Conservation (phyloP, 2,113 vertebrate species). For the Calonectris borealis region DNA sequence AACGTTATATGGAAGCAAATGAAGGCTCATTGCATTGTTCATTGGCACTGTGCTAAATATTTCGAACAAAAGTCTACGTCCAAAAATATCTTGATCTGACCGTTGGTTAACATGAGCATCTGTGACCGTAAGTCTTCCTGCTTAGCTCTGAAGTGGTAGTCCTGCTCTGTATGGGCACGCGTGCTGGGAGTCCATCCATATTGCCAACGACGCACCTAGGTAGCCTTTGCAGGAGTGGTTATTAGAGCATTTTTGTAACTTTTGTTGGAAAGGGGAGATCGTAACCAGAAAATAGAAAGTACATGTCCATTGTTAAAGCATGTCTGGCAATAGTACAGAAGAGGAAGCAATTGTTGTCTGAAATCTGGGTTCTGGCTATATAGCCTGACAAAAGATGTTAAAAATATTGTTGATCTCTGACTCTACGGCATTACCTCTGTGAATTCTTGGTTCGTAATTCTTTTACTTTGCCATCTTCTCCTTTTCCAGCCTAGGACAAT, state of each 20-base stretch:
- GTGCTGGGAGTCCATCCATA: fast-evolving
- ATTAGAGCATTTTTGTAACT: not conserved
- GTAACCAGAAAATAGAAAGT: not conserved
- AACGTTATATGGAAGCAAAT: not conserved
- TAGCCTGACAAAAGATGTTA: not conserved
- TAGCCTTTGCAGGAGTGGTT: not conserved
- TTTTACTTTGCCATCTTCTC: not conserved
- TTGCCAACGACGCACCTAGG: not conserved
- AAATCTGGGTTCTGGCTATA: not conserved
- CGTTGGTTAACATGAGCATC: not conserved
- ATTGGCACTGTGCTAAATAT: not conserved
- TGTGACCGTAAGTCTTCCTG: not conserved
- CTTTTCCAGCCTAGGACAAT: not conserved
- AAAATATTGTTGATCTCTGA: not conserved
- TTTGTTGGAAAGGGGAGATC: not conserved
- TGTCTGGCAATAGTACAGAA: not conserved
- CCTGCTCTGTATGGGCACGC: not conserved
- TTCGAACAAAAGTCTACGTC: not conserved
- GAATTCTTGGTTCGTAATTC: not conserved
- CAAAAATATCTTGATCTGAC: not conserved
- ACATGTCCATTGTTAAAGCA: not conserved
- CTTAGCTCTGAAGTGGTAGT: not conserved
- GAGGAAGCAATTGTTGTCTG: not conserved
- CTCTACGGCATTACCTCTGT: not conserved
- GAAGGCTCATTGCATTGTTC: not conserved